phyloP scores from a whole-genome alignment of 1,140 invertebrate genomes.

The Ericerus pela region DNA sequence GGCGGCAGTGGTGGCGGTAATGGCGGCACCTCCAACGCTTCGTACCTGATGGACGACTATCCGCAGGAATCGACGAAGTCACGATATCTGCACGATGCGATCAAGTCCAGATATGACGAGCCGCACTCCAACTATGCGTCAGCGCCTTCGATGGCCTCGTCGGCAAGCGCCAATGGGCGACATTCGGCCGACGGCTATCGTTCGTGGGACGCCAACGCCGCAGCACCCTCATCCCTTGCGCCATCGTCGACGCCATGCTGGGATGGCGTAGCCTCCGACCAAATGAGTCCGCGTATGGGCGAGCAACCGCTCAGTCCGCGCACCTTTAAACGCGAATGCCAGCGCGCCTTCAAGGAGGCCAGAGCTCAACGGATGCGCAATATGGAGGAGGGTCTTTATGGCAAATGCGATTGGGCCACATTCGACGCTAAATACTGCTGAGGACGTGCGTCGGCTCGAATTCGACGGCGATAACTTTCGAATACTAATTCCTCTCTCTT shows the following conservation, averaged over 20 bases:
- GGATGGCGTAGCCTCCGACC: not conserved
- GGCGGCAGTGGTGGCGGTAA: no score
- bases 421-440: not conserved
- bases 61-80: no score
- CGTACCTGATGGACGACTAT: no score
- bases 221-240: not conserved
- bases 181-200: not conserved
- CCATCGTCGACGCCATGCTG: not conserved
- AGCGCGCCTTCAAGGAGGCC: not conserved
- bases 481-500: no score
- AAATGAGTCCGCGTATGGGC: not conserved
- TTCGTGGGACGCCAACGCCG: not conserved
- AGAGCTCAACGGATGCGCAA: conserved; percentile 3
- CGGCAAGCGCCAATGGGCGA: not conserved
- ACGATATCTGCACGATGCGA: no score
- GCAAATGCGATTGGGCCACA: conserved; percentile 1
- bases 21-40: no score
- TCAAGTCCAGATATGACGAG: no score
- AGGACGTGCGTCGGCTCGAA: no score
- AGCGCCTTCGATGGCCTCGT: not conserved
- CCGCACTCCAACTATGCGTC: not conserved
- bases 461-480: no score
- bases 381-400: not conserved
- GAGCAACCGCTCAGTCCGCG: not conserved
- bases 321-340: not conserved